Base-by-base conservation (phyloP, 2,888 invertebrate species). In the Pseudococcus viburni region DNA sequence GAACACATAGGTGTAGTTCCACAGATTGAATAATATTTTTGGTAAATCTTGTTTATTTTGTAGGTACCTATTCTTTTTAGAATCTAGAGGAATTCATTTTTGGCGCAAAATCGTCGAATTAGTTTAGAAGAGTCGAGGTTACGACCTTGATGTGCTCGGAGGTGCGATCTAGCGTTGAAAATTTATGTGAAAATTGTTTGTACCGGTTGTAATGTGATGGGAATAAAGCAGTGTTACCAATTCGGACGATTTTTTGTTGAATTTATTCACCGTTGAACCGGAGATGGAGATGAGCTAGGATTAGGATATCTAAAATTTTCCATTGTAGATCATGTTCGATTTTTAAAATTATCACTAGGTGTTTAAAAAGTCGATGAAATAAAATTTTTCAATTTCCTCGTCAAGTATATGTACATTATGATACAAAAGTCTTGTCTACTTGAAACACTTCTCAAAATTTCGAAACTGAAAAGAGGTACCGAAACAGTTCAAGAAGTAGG, bases 151-250 rank as follows among this genome's bases (percentile, higher is more conserved):
- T 22, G 6, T 59, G 9, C 19, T 59, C 19, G 59, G 7, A 59
- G 0, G n/a, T 5, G 17, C 17, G 55, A 55, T 55, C 12, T 15
- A 5, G 55, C 55, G 59, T 19, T 59, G 22, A 73, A 73, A 73
- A 73, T 73, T 73, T 73, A 73, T 73, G 68, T 64, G 64, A 64
- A 64, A 64, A 64, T 64, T 64, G 64, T 64, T 64, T 64, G 19
- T 22, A 64, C 64, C 22, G 64, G 64, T 64, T 64, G 9, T 3
- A 33, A 64, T 22, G 64, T 73, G 26, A 73, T 73, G 33, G 12
- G 15, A 73, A 73, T 5, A 11, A 15, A 33, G 26, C 68, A 33
- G 33, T 73, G 68, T 73, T 73, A 33, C 68, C 68, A 33, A 26
- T 33, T 26, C 33, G 15, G 8, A 19, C 64, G 64, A 22, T 64